These are phyloP conservation scores for Celastrina argiolus DNA, from an alignment of 2,888 invertebrate genomes.

Conservation along the genomic window DNA sequence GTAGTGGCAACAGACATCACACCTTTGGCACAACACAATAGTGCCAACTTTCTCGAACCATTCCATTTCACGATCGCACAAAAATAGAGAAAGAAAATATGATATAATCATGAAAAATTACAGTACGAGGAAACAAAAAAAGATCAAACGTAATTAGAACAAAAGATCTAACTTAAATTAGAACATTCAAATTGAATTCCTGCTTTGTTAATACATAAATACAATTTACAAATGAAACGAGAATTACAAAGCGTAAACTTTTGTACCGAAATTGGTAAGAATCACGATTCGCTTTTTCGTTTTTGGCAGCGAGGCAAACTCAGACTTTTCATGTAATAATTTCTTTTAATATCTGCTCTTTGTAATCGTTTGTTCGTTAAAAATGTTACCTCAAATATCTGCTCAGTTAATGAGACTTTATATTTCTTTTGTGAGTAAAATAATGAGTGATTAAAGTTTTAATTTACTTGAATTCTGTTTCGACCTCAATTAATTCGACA, in stretches of 20 bases:
- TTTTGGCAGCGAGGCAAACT: slow-evolving; percentile 16
- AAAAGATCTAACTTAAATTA: too few relatives aligned
- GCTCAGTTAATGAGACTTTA: neutral
- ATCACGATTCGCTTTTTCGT: slow-evolving; percentile 5
- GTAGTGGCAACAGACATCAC: too few relatives aligned
- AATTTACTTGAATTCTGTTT: neutral
- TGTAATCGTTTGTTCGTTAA: slow-evolving; percentile 13
- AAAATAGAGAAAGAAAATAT: too few relatives aligned
- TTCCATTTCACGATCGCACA: too few relatives aligned
- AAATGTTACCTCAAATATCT: neutral
- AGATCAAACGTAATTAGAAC: too few relatives aligned
- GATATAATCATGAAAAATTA: too few relatives aligned
- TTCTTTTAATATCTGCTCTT: slow-evolving; percentile 21
- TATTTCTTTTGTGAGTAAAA: slow-evolving; percentile 6
- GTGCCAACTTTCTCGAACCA: too few relatives aligned
- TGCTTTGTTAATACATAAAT: neutral
- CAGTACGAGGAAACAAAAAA: too few relatives aligned
- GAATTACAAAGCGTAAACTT: slow-evolving; percentile 8
- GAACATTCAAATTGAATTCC: neutral
- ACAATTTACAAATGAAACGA: slow-evolving; percentile 5
- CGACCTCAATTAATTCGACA: neutral
- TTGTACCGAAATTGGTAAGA: slow-evolving; percentile 1
- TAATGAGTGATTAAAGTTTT: neutral
- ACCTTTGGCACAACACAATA: too few relatives aligned
- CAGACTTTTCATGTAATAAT: slow-evolving; percentile 14